These are phyloP conservation scores for Panagrolaimus sp. DNA, from an alignment of 1,140 invertebrate genomes.

Conservation along the genomic window DNA sequence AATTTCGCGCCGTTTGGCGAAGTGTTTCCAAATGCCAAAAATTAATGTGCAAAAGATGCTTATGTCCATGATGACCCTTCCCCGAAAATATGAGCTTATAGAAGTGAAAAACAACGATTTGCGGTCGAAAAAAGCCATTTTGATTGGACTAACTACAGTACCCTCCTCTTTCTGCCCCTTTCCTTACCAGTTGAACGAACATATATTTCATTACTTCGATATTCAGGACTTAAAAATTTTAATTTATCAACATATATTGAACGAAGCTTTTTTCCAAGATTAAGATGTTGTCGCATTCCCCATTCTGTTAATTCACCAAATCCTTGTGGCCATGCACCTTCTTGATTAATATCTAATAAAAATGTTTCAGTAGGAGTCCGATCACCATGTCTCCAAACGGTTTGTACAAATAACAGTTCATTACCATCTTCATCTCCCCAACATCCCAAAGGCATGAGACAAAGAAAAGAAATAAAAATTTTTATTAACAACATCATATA, in stretches of 20 bases:
- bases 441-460: too few relatives aligned
- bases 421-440: background rate
- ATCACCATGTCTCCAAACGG: constrained; percentile 23
- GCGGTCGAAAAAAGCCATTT: too few relatives aligned
- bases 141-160: too few relatives aligned
- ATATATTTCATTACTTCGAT: background rate
- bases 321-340: constrained; percentile 16
- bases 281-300: constrained; percentile 35
- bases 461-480: too few relatives aligned
- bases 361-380: constrained; percentile 19
- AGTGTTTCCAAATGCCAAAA: too few relatives aligned
- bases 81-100: too few relatives aligned
- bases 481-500: too few relatives aligned
- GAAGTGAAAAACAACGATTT: too few relatives aligned
- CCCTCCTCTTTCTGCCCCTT: too few relatives aligned
- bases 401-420: constrained; percentile 8
- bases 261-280: constrained; percentile 28
- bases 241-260: constrained; percentile 27
- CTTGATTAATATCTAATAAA: background rate
- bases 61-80: too few relatives aligned
- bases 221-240: constrained; percentile 20
- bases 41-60: too few relatives aligned
- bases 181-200: constrained; percentile 16
- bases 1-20: too few relatives aligned
- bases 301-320: constrained; percentile 24